Evolutionary conservation across 2,888 invertebrate species (phyloP), one percentile per base, ranked within the genome.

Genomic region (Leptinotarsa tumamoca): DNA sequence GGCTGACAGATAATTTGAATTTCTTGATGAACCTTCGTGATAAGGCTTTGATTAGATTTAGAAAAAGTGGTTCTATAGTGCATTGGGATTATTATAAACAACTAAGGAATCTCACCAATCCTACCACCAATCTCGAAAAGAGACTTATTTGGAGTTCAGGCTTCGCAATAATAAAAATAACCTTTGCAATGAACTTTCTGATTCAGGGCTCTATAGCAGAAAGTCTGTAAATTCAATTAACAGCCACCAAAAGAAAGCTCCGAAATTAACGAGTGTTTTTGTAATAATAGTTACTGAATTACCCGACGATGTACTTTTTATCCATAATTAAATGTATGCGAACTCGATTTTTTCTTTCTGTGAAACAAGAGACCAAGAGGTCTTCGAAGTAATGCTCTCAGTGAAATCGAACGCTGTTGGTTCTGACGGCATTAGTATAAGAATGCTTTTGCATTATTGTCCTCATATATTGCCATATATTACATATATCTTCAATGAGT

Each of bases 1-100:
- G 67, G 67, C n/a, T 50, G 50, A 67, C 67, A 43, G 67, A 67
- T n/a, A 43, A 67, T 67, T 17, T 67, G 43, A 67, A 18, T 50
- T 33, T 67, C 17, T 17, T 67, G 43, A 67, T 67, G 67, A n/a
- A 67, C 17, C 5, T 67, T n/a, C 67, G 67, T n/a, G 33, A 67
- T 43, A 43, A 67, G 50, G 21, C 50, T 43, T n/a, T 67, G 15
- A 67, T 49, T 49, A 67, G 17, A 49, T 67, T 27, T 43, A 67
- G n/a, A 49, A 67, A 49, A 43, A 67, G 50, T 67, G 49, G 50
- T 4, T 43, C n/a, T 13, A 17, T 33, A 5, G 18, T 33, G n/a
- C 67, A 67, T 10, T 67, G 49, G 67, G 2, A 67, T 17, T 50
- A 43, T 67, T 67, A 67, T 67, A n/a, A 67, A 43, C n/a, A 67